Evolutionary conservation across 2,888 invertebrate genomes (phyloP), one percentile per base, ranked within the genome.

Genomic region (Drosophila anomalipes): DNA sequence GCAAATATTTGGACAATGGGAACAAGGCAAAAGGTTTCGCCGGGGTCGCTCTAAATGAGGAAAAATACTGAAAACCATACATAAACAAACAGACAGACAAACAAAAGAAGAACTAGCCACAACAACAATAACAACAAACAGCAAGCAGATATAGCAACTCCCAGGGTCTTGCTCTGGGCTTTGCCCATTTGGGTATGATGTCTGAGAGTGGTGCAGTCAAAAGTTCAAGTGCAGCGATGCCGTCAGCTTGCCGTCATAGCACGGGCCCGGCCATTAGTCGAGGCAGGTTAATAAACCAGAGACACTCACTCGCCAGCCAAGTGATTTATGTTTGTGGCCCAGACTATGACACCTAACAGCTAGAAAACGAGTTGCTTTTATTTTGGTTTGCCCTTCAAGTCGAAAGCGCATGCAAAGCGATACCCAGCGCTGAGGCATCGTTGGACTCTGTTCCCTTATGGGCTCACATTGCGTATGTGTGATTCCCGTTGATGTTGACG

Each of bases 1-100:
- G 73, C 54, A 87, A 87, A 88, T 86, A 86, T 86, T 86, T 88
- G 88, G 86, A 88, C 88, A 88, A 83, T 86, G 83, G 64, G 77
- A 79, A 83, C 81, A 84, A 86, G 77, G 75, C 80, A 78, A 74
- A 70, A 69, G 72, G 80, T 70, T 73, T 72, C 70, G 58, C 53
- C 68, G 65, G 62, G 79, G 64, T 80, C 77, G 74, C 77, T 70
- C 76, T 74, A 72, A 74, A 73, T 76, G 79, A 78, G 70, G 71
- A 77, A 67, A 78, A 80, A 76, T 76, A 76, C 68, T 79, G 70
- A 73, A 80, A 70, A 68, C 73, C 62, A 64, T 44, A 77, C 80
- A 79, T 77, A 79, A 79, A 79, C 75, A 79, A 79, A 75, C 60
- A 70, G 65, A 68, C 28, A 57, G 39, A 57, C 69, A 73, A 76